phyloP scores from a whole-genome alignment of 2,888 invertebrate genomes.

The Dasysyrphus tricinctus region DNA sequence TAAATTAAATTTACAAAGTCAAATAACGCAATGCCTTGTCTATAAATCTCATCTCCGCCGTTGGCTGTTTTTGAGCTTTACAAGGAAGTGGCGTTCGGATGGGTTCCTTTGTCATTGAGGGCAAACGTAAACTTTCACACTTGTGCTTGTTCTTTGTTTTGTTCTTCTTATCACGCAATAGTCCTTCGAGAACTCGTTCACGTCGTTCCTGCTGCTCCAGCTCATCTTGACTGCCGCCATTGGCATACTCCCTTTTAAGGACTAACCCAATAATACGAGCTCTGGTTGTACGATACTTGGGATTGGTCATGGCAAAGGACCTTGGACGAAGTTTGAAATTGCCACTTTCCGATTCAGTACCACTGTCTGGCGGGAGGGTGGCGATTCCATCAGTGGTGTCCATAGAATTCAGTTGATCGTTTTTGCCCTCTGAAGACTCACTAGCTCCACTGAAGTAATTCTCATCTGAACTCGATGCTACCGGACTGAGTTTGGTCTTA shows the following conservation, averaged over 20 bases:
- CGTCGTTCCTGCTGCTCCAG: constrained; percentile 66
- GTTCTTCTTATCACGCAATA: constrained; percentile 48
- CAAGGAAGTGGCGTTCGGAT: constrained; percentile 26
- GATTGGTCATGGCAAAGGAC: constrained; percentile 57
- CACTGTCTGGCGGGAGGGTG: constrained; percentile 52
- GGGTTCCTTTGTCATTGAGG: constrained; percentile 10
- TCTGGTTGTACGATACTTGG: constrained; percentile 76
- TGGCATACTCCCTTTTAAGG: constrained; percentile 77
- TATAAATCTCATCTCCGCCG: constrained; percentile 76
- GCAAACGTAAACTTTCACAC: constrained; percentile 44
- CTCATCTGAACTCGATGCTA: constrained; percentile 56
- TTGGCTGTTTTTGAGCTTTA: constrained; percentile 28
- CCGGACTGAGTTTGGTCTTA: background rate
- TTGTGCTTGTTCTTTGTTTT: background rate
- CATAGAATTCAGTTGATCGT: background rate
- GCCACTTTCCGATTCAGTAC: constrained; percentile 61
- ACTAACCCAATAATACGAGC: constrained; percentile 79
- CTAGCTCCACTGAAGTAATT: constrained; percentile 66
- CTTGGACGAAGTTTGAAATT: constrained; percentile 52
- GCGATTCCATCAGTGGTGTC: constrained; percentile 10
- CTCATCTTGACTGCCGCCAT: constrained; percentile 46
- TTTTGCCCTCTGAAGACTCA: constrained; percentile 21
- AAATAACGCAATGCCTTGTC: constrained; percentile 80
- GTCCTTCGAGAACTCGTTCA: constrained; percentile 72
- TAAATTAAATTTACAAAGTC: constrained; percentile 77